phyloP scores from a whole-genome alignment of 2,797 vertebrate genomes.

The Sternarchorhynchus goeldii region DNA sequence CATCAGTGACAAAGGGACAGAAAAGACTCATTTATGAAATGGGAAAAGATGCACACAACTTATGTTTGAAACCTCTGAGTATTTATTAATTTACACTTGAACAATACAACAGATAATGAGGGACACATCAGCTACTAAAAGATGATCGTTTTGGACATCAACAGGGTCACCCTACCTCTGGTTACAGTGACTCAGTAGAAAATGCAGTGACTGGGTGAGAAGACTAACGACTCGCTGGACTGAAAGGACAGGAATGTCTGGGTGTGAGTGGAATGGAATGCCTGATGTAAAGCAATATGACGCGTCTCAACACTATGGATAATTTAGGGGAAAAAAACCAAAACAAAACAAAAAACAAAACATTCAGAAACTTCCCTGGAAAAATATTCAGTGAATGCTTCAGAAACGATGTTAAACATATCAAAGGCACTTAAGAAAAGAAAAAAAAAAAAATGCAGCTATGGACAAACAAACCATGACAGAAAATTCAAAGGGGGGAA shows the following conservation, averaged over 20 bases:
- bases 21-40: constrained; percentile 43
- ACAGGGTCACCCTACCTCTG: neutral
- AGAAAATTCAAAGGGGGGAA: constrained; percentile 39
- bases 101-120: constrained; percentile 40
- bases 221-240: neutral
- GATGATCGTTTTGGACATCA: constrained; percentile 7
- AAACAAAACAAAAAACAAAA: no score
- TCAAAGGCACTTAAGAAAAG: constrained; percentile 72
- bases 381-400: constrained; percentile 29
- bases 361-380: constrained; percentile 25
- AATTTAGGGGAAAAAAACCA: neutral
- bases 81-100: constrained; percentile 68
- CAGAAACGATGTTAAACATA: constrained; percentile 50
- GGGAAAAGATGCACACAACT: constrained; percentile 41
- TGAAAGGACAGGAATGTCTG: constrained; percentile 5
- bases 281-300: neutral
- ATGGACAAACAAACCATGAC: constrained; percentile 49
- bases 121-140: constrained; percentile 29
- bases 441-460: constrained; percentile 53
- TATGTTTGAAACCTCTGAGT: constrained; percentile 52
- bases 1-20: constrained; percentile 49
- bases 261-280: constrained; percentile 2
- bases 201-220: constrained; percentile 2
- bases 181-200: constrained; percentile 12
- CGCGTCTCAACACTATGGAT: neutral